Conservation (phyloP, 2,797 vertebrate species). For the Aphelocoma californica region DNA sequence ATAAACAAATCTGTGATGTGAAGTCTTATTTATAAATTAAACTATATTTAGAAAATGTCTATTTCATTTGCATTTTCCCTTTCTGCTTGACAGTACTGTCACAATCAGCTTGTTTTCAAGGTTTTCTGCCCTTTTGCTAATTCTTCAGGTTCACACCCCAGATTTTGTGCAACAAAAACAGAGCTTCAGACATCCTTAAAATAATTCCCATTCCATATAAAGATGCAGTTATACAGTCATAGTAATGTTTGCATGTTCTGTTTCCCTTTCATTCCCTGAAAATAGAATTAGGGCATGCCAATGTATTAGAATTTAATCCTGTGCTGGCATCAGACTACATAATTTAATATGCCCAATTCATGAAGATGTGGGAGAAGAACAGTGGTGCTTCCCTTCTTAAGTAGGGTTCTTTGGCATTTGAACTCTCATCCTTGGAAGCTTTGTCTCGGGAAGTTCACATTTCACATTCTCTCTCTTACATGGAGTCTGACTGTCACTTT, state of each 20-base stretch:
- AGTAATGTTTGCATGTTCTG: background rate
- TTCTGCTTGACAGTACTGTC: conserved; percentile 10
- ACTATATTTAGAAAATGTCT: conserved; percentile 59
- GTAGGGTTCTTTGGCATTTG: background rate
- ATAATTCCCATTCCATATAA: conserved; percentile 11
- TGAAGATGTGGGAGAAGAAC: background rate
- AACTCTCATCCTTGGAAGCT: background rate
- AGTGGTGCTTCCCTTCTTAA: background rate
- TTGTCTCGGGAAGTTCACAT: background rate
- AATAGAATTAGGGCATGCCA: background rate
- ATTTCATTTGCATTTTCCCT: conserved; percentile 48
- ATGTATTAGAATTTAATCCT: background rate
- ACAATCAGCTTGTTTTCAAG: conserved; percentile 26
- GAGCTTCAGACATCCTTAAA: conserved; percentile 26
- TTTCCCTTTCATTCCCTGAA: background rate
- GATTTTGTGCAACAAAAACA: background rate
- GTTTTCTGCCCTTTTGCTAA: conserved; percentile 6
- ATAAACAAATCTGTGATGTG: conserved; percentile 76
- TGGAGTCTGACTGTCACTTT: background rate
- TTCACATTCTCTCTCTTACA: background rate
- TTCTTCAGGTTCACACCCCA: conserved; percentile 24
- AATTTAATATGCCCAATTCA: background rate
- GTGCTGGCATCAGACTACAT: background rate
- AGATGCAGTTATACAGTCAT: background rate
- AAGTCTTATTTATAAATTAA: conserved; percentile 73